Conservation (phyloP, 92 coral and sea anemone genomes). For the Meandrina meandrites region DNA sequence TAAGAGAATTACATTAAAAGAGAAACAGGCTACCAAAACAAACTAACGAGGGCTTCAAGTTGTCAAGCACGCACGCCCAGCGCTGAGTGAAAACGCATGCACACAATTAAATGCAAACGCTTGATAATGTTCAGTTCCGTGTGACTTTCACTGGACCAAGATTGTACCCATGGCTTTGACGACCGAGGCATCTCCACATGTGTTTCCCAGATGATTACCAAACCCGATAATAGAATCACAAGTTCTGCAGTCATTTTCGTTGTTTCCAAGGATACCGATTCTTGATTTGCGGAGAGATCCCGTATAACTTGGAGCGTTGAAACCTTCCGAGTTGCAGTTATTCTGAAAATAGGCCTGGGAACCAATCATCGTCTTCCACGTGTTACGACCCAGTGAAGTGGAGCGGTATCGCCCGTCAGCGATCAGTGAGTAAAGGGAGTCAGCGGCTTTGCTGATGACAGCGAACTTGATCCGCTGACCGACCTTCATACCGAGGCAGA, state of each 20-base stretch:
- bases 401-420: conserved; percentile 9
- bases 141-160: neutral
- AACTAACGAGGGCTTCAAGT: no score
- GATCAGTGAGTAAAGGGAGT: conserved; percentile 19
- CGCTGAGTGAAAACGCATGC: no score
- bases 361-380: neutral
- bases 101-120: no score
- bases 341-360: neutral
- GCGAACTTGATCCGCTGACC: neutral
- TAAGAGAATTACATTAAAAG: no score
- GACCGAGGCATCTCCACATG: neutral
- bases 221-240: conserved; percentile 4
- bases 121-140: no score
- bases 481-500: conserved; percentile 25
- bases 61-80: no score
- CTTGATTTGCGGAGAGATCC: neutral
- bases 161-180: neutral
- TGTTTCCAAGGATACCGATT: conserved; percentile 15
- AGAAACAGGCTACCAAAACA: no score
- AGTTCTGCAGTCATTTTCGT: neutral
- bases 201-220: neutral
- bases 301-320: neutral
- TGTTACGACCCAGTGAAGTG: conserved; percentile 15
- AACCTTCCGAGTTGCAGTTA: conserved; percentile 20
- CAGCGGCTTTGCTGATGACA: neutral